Percentiles rank a stretch among this genome's conserved stretches.
Evolutionary conservation across 2,888 invertebrate genomes (phyloP).

Genomic region (Spicauda simplicius): DNA sequence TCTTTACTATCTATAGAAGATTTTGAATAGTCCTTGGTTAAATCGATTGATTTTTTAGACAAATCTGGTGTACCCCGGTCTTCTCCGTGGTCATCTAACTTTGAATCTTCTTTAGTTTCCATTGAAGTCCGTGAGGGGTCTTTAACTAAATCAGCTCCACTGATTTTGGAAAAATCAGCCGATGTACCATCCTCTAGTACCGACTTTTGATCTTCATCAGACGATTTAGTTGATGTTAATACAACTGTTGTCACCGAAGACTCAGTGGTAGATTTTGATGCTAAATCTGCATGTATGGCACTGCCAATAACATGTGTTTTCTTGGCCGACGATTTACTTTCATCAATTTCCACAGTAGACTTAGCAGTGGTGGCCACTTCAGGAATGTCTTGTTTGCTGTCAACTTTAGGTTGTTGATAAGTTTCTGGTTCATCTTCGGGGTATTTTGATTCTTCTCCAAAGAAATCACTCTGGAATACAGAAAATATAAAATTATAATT

Average conservation of each 20-base stretch:
- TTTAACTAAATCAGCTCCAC: conserved; percentile 75
- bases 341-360: conserved; percentile 45
- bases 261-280: conserved; percentile 79
- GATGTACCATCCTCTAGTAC: conserved; percentile 77
- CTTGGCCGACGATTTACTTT: conserved; percentile 55
- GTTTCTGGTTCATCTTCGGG: conserved; percentile 51
- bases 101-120: conserved; percentile 71
- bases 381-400: conserved; percentile 4
- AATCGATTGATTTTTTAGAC: conserved; percentile 77
- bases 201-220: conserved; percentile 77
- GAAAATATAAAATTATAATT: no score
- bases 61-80: conserved; percentile 75
- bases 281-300: conserved; percentile 63
- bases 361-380: conserved; percentile 51
- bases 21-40: conserved; percentile 80
- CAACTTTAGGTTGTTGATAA: conserved; percentile 45
- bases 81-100: conserved; percentile 67
- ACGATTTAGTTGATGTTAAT: conserved; percentile 76
- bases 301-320: conserved; percentile 67
- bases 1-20: conserved; percentile 81
- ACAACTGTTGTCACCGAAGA: conserved; percentile 78
- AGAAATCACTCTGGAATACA: conserved; percentile 65
- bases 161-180: conserved; percentile 77
- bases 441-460: conserved; percentile 67
- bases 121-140: conserved; percentile 76